phyloP scores from a whole-genome alignment of 2,797 vertebrate genomes.

The Sphaeramia orbicularis region DNA sequence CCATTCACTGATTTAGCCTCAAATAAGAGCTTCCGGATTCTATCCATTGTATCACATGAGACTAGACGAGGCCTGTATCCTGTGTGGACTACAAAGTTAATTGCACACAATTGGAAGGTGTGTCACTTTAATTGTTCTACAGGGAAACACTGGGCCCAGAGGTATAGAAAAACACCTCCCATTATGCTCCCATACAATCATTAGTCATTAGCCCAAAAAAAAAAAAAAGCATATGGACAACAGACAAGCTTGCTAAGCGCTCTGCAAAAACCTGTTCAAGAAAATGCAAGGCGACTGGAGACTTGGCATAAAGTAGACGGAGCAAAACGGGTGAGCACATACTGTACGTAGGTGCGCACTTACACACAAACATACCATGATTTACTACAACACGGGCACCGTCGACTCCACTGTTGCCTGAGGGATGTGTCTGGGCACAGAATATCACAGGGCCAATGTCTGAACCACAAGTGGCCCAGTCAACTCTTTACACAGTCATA shows the following conservation, averaged over 20 bases:
- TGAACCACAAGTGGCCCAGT: constrained; percentile 69
- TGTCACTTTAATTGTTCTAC: constrained; percentile 58
- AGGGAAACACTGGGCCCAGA: constrained; percentile 43
- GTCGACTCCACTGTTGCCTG: constrained; percentile 39
- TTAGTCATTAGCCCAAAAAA: constrained; percentile 48
- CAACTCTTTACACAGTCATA: constrained; percentile 70
- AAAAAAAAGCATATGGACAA: constrained; percentile 40
- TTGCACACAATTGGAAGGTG: constrained; percentile 66
- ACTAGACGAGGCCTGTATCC: constrained; percentile 50
- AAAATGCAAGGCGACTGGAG: constrained; percentile 50
- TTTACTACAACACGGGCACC: constrained; percentile 31
- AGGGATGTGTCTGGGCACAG: constrained; percentile 63
- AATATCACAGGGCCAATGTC: constrained; percentile 58
- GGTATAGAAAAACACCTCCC: constrained; percentile 42
- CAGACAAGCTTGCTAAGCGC: constrained; percentile 48
- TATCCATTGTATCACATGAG: constrained; percentile 49
- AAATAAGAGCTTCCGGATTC: constrained; percentile 62
- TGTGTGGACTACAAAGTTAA: constrained; percentile 66
- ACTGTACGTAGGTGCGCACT: constrained; percentile 7
- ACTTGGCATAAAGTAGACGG: constrained; percentile 34
- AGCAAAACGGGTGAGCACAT: constrained; percentile 24
- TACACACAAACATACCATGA: constrained; percentile 9
- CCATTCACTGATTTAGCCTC: constrained; percentile 44
- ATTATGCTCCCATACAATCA: constrained; percentile 51
- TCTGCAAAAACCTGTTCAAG: constrained; percentile 53